phyloP scores from a whole-genome alignment of 35 echinoderm and acorn worm species.

The Ptychodera flava region DNA sequence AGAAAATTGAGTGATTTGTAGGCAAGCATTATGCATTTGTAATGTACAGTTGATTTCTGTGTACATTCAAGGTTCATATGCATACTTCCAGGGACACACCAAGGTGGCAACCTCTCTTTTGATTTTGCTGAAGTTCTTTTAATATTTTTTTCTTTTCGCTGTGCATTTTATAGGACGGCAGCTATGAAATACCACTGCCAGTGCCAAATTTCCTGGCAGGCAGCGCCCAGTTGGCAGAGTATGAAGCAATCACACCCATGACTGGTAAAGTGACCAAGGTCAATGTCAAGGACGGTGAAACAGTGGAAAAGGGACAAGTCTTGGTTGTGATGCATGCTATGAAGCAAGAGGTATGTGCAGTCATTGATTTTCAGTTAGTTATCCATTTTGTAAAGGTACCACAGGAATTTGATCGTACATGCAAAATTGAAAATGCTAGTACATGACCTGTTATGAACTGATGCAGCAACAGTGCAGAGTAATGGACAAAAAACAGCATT shows the following conservation, averaged over 20 bases:
- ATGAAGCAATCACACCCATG: constrained; percentile 69
- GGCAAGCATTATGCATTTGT: background rate
- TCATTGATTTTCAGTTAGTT: constrained; percentile 3
- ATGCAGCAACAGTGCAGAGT: background rate
- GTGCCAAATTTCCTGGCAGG: constrained; percentile 68
- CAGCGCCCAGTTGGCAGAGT: constrained; percentile 19
- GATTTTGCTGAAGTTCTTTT: background rate
- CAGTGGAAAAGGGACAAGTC: constrained; percentile 72
- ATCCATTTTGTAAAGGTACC: background rate
- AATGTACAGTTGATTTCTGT: background rate
- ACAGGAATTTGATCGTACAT: constrained; percentile 7
- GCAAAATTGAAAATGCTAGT: background rate
- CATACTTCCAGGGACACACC: too few species aligned
- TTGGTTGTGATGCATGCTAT: constrained; percentile 82
- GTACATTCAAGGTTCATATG: too few species aligned
- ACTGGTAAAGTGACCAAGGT: constrained; percentile 85
- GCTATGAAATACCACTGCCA: constrained; percentile 51
- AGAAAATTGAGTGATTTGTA: background rate
- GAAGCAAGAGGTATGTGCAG: constrained; percentile 85
- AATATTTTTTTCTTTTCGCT: background rate
- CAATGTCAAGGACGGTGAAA: constrained; percentile 54
- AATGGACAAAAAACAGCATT: background rate
- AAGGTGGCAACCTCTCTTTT: background rate
- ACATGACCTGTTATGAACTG: background rate
- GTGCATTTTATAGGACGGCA: constrained; percentile 45